Percentiles rank a stretch among this genome's conserved stretches.
Conservation (phyloP, 2,113 vertebrate genomes). For the Anhinga rufa region DNA sequence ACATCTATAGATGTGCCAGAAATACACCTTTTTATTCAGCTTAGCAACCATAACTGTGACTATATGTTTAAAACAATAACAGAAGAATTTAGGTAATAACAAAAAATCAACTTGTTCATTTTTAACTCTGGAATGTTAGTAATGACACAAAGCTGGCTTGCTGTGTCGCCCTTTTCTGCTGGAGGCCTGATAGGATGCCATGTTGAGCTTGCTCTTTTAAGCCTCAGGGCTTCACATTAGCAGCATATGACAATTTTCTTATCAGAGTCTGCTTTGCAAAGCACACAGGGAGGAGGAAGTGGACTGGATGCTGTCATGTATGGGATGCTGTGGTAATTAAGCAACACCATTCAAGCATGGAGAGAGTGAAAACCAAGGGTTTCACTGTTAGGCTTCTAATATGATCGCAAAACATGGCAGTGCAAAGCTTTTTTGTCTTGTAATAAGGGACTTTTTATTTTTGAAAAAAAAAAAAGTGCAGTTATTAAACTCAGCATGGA, state of each 20-base stretch:
- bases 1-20: neutral
- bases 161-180: neutral
- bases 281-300: neutral
- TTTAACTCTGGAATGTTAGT: neutral
- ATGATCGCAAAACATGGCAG: neutral
- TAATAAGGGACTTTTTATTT: conserved; percentile 46
- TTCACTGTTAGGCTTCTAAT: neutral
- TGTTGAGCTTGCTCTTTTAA: conserved; percentile 42
- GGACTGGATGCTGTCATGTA: neutral
- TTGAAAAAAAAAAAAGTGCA: conserved; percentile 8
- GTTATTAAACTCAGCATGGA: conserved; percentile 83
- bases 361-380: neutral
- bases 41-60: neutral
- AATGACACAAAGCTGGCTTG: conserved; percentile 42
- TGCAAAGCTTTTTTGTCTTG: conserved; percentile 38
- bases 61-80: neutral
- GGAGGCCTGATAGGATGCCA: conserved; percentile 17
- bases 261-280: conserved; percentile 37
- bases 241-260: conserved; percentile 33
- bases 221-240: conserved; percentile 56
- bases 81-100: neutral
- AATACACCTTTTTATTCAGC: neutral
- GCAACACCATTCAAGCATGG: neutral
- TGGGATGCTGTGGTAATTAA: conserved; percentile 39
- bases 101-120: neutral